Evolutionary conservation across 2,797 vertebrate species (phyloP).

Genomic region (Macrochelys suwanniensis): DNA sequence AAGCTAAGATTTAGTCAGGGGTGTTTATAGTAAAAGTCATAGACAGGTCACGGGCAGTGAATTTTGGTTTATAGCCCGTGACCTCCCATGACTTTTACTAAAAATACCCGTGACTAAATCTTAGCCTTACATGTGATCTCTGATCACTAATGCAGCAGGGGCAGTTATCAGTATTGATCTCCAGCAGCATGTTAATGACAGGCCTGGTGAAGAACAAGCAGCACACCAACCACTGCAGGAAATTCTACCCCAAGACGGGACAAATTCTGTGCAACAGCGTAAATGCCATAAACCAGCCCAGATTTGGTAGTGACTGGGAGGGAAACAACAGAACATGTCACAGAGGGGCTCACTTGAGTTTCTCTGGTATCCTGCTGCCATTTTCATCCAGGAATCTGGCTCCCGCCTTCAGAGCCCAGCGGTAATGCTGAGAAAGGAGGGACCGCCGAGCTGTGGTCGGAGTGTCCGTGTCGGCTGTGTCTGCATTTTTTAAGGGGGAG

Average conservation of each 20-base stretch:
- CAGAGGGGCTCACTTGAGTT: constrained; percentile 77
- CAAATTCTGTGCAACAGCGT: accelerated
- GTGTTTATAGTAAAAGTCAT: too few relatives aligned
- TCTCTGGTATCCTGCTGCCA: constrained; percentile 73
- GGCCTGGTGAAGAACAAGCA: background rate
- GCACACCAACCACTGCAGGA: accelerated
- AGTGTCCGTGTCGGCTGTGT: constrained; percentile 84
- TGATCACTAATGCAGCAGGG: background rate
- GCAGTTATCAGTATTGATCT: accelerated
- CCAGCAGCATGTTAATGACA: background rate
- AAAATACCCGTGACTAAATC: too few relatives aligned
- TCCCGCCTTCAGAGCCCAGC: constrained; percentile 88
- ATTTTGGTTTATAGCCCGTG: too few relatives aligned
- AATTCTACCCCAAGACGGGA: background rate
- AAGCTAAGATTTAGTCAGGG: too few relatives aligned
- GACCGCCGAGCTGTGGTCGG: constrained; percentile 86
- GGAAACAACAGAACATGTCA: background rate
- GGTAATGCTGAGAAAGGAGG: constrained; percentile 89
- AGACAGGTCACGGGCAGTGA: too few relatives aligned
- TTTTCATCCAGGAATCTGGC: constrained; percentile 84
- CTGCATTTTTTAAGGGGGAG: constrained; percentile 93
- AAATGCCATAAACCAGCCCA: background rate
- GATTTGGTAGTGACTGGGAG: background rate
- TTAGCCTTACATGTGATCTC: background rate
- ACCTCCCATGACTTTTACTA: too few relatives aligned